phyloP scores from a whole-genome alignment of 2,888 invertebrate species.

The Horisme vitalbata region DNA sequence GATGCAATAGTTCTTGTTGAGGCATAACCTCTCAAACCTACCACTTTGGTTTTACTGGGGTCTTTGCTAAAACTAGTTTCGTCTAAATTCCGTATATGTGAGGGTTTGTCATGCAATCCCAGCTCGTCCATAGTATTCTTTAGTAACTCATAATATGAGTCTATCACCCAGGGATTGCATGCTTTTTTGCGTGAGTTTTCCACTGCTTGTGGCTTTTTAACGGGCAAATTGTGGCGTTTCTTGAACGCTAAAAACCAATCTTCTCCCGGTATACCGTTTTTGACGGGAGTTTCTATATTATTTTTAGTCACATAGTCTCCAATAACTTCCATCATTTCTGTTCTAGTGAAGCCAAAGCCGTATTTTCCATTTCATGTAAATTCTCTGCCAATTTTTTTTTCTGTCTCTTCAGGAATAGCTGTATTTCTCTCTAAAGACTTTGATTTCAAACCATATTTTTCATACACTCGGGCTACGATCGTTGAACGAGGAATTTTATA shows the following conservation, averaged over 20 bases:
- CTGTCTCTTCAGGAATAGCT: neutral
- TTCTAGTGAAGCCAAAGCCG: slow-evolving; percentile 41
- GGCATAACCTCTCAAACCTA: slow-evolving; percentile 29
- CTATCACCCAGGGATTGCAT: slow-evolving; percentile 6
- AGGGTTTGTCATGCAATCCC: too few relatives aligned
- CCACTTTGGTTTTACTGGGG: slow-evolving; percentile 34
- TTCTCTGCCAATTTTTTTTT: neutral
- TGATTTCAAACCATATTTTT: slow-evolving; percentile 1
- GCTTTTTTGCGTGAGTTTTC: slow-evolving; percentile 35
- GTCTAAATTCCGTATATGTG: too few relatives aligned
- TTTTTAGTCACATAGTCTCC: slow-evolving; percentile 34
- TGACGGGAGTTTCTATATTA: slow-evolving; percentile 38
- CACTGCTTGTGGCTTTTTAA: slow-evolving; percentile 33
- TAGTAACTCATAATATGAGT: neutral
- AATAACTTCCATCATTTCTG: slow-evolving; percentile 36
- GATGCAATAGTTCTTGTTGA: slow-evolving; percentile 32
- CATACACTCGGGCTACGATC: neutral
- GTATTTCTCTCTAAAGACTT: neutral
- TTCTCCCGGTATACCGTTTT: slow-evolving; percentile 35
- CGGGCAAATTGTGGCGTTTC: slow-evolving; percentile 27
- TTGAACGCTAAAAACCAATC: slow-evolving; percentile 39
- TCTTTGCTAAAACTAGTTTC: too few relatives aligned
- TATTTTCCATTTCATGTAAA: slow-evolving; percentile 37
- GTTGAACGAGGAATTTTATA: slow-evolving; percentile 2
- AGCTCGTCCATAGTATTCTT: neutral